Conservation (phyloP, 2,888 invertebrate species). For the Plemyria rubiginata region DNA sequence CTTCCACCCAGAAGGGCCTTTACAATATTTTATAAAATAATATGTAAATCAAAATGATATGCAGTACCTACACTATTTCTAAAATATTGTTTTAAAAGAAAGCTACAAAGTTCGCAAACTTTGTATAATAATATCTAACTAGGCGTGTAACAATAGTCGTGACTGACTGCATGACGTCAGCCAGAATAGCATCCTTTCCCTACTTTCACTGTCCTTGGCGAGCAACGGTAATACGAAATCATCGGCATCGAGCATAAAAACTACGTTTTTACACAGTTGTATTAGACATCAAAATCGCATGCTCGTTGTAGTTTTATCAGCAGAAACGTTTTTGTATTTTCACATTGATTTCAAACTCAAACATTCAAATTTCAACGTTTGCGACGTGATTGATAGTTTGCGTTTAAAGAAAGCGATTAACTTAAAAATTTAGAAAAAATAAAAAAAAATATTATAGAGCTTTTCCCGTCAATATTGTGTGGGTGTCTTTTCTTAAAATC, state of each 20-base stretch:
- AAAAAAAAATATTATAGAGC: too few relatives aligned
- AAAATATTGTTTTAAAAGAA: neutral
- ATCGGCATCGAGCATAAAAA: neutral
- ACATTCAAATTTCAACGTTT: slow-evolving; percentile 15
- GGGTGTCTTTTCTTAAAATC: too few relatives aligned
- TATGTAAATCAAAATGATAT: too few relatives aligned
- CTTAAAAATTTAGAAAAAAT: neutral
- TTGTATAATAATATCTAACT: slow-evolving; percentile 30
- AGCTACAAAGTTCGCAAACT: slow-evolving; percentile 5
- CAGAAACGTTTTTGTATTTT: slow-evolving; percentile 8
- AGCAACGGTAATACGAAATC: slow-evolving; percentile 52
- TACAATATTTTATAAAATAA: too few relatives aligned
- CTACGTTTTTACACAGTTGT: neutral
- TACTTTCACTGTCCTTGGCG: slow-evolving; percentile 81
- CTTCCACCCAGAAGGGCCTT: too few relatives aligned
- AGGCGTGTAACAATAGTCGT: slow-evolving; percentile 41
- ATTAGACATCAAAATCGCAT: slow-evolving; percentile 22
- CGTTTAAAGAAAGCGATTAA: neutral
- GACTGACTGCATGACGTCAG: slow-evolving; percentile 57
- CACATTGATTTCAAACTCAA: slow-evolving; percentile 17
- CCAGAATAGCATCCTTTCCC: slow-evolving; percentile 71
- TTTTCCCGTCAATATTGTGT: too few relatives aligned
- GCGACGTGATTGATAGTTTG: slow-evolving; percentile 5
- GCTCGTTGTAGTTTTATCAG: neutral
- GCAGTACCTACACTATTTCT: too few relatives aligned